Percentiles rank a stretch among this genome's conserved stretches.
Conservation (phyloP, 2,113 vertebrate genomes). For the Cathartes aura region DNA sequence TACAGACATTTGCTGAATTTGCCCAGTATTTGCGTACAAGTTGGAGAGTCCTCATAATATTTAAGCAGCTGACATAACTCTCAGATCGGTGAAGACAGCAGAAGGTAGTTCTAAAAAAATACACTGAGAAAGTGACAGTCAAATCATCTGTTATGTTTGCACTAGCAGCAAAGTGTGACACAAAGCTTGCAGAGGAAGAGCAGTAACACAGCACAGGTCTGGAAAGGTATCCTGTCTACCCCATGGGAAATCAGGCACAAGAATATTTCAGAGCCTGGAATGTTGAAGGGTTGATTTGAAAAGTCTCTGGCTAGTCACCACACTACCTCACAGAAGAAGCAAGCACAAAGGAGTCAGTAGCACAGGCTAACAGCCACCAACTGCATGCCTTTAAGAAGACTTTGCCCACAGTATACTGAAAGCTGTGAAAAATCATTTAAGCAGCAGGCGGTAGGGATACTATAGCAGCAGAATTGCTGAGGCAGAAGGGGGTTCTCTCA, state of each 20-base stretch:
- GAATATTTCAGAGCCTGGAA: background rate
- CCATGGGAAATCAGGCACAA: background rate
- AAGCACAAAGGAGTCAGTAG: background rate
- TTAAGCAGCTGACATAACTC: background rate
- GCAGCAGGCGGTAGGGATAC: background rate
- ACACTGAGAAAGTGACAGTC: constrained; percentile 2
- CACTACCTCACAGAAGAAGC: background rate
- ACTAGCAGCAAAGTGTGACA: background rate
- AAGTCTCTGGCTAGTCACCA: background rate
- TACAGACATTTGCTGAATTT: background rate
- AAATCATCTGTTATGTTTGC: constrained; percentile 10
- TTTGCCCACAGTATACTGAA: background rate
- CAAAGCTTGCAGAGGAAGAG: background rate
- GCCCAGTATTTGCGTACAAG: background rate
- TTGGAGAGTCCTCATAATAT: background rate
- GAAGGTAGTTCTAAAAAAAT: constrained; percentile 26
- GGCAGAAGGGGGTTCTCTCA: background rate
- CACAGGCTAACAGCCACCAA: background rate
- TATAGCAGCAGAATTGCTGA: background rate
- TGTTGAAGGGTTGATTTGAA: background rate
- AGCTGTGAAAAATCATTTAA: background rate
- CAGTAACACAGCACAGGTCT: background rate
- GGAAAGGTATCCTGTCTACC: background rate
- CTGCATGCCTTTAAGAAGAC: background rate
- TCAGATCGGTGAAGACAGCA: background rate